These are phyloP conservation scores for Drosophila trichaetosa DNA, from an alignment of 2,888 invertebrate genomes.

Conservation along the genomic window DNA sequence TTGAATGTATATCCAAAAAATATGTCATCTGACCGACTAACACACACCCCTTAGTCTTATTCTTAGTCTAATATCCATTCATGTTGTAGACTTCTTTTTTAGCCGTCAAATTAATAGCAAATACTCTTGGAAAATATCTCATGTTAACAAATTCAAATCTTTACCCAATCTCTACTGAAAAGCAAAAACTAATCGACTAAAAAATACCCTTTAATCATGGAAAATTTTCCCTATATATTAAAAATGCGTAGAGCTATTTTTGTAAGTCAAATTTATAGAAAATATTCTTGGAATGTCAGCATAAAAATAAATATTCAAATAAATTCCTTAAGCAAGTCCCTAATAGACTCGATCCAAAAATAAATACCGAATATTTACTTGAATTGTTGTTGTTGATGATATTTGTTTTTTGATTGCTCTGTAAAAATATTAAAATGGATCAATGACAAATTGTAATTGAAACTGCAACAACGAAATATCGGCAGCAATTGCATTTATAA, in stretches of 20 bases:
- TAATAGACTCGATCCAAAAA: no score
- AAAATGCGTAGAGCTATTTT: not conserved
- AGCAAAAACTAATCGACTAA: not conserved
- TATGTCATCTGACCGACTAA: not conserved
- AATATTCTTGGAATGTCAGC: not conserved
- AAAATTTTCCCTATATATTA: not conserved
- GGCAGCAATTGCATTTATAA: constrained; percentile 13
- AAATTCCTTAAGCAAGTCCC: no score
- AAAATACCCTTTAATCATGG: constrained; percentile 4
- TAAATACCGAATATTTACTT: not conserved
- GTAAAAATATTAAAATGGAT: not conserved
- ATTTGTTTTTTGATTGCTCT: not conserved
- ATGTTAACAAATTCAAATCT: not conserved
- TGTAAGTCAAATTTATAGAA: not conserved
- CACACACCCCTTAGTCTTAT: not conserved
- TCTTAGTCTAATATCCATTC: not conserved
- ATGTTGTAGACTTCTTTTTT: not conserved
- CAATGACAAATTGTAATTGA: not conserved
- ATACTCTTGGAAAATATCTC: not conserved
- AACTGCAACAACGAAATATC: not conserved
- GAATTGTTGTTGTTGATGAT: not conserved
- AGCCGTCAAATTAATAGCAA: not conserved
- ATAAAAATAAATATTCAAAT: not conserved
- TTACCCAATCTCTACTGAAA: not conserved
- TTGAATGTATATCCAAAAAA: not conserved